Conservation (phyloP, 2,113 vertebrate species). For the Neodon shergylaensis region DNA sequence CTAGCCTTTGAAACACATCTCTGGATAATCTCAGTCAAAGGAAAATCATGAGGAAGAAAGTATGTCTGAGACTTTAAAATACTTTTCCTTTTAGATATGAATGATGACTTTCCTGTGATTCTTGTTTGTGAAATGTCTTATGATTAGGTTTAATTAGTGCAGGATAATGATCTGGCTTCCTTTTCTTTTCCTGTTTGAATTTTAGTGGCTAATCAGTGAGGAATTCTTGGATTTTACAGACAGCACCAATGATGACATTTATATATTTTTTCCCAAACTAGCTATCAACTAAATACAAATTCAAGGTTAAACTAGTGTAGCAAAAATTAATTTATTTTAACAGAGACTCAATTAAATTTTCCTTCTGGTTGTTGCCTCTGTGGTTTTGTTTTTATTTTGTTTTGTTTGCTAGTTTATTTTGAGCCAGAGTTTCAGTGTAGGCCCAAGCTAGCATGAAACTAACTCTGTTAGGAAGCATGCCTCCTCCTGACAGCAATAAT, state of each 20-base stretch:
- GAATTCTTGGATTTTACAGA: slow-evolving; percentile 48
- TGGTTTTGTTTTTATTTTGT: neutral
- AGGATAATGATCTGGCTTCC: neutral
- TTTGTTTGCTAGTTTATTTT: neutral
- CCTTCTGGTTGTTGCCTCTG: neutral
- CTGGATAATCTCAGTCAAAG: slow-evolving; percentile 23
- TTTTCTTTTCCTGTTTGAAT: slow-evolving; percentile 49
- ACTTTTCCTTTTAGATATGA: slow-evolving; percentile 23
- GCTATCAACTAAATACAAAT: neutral
- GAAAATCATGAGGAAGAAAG: slow-evolving; percentile 24
- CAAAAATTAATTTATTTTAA: slow-evolving; percentile 42
- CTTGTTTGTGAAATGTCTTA: slow-evolving; percentile 32
- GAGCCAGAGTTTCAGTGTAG: neutral
- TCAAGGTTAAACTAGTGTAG: neutral
- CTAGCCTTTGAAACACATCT: slow-evolving; percentile 50
- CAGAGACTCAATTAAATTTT: neutral
- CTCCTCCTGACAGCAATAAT: neutral
- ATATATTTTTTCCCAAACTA: slow-evolving; percentile 43
- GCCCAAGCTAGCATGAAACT: neutral
- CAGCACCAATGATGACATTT: neutral
- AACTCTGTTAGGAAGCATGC: neutral
- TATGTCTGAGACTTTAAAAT: slow-evolving; percentile 20
- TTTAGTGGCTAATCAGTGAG: slow-evolving; percentile 17
- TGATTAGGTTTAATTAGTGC: slow-evolving; percentile 43
- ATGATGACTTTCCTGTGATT: slow-evolving; percentile 38